These are phyloP conservation scores for Lithobates sylvaticus DNA, from an alignment of 2,797 vertebrate species.

Conservation along the genomic window DNA sequence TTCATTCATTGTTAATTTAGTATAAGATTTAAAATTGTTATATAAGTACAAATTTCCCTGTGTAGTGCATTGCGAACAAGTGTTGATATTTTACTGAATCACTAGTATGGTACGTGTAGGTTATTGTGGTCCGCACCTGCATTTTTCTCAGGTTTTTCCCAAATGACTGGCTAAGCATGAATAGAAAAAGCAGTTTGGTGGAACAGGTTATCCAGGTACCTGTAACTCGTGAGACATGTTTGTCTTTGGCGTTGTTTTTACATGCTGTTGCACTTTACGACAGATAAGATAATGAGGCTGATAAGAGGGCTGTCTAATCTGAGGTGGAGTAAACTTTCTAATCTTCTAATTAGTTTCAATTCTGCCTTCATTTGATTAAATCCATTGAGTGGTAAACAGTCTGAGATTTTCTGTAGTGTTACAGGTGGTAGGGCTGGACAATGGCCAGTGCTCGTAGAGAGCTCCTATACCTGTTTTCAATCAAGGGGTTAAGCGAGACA, in stretches of 20 bases:
- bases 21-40: no score
- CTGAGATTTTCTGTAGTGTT: background rate
- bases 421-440: background rate
- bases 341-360: constrained; percentile 48
- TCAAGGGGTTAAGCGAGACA: constrained; percentile 36
- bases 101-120: no score
- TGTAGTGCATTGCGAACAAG: no score
- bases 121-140: no score
- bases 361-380: constrained; percentile 18
- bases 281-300: constrained; percentile 63
- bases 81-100: no score
- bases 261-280: constrained; percentile 63
- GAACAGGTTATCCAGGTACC: constrained; percentile 28
- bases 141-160: no score
- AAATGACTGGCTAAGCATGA: background rate
- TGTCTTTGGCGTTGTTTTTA: constrained; percentile 62
- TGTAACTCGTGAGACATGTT: constrained; percentile 55
- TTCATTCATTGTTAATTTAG: no score
- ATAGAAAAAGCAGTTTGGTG: constrained; percentile 8
- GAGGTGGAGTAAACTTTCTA: constrained; percentile 48
- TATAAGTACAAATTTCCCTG: no score
- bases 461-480: constrained; percentile 36
- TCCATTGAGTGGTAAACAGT: constrained; percentile 29
- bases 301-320: constrained; percentile 59
- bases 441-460: background rate